Evolutionary conservation across 2,888 invertebrate genomes (phyloP), one percentile per base, ranked within the genome.

Genomic region (Dexiosoma caninum): DNA sequence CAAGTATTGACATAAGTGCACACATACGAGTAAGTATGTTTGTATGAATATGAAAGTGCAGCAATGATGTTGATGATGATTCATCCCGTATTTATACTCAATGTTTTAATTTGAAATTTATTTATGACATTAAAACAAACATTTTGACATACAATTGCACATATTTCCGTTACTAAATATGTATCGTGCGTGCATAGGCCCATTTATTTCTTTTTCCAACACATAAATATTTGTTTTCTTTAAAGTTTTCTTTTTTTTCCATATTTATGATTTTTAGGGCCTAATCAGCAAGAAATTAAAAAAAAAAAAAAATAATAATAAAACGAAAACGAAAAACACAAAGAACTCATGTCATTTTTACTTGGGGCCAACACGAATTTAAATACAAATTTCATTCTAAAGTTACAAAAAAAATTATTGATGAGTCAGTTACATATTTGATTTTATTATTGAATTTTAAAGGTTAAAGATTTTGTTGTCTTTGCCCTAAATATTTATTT

Each of bases 261-360:
- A 57, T 9, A 57, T 32, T 32, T 35, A 55, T 35, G 21, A 8
- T 23, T 21, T 37, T 35, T 21, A 27, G 40, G 40, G 23, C 59
- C 40, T 59, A 59, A 59, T 27, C 59, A 57, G 57, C 57, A 37
- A 23, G 37, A 57, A 53, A n/a, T n/a, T n/a, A n/a, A n/a, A n/a
- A n/a, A n/a, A n/a, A n/a, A n/a, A n/a, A n/a, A n/a, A n/a, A n/a
- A n/a, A n/a, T n/a, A n/a, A n/a, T n/a, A n/a, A n/a, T n/a, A n/a
- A n/a, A 32, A 32, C n/a, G 35, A 32, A 19, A 12, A 5, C 30
- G 2, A 27, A 2, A 19, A 8, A 30, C 10, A 27, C 8, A 40
- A 59, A 23, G 23, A 59, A 59, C 23, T 30, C 44, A 9, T 46
- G 32, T 62, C 46, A 51, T 27, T 51, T 66, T 66, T 51, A 51